Evolutionary conservation across 2,888 invertebrate species (phyloP).

Genomic region (Cheilosia vulpina): DNA sequence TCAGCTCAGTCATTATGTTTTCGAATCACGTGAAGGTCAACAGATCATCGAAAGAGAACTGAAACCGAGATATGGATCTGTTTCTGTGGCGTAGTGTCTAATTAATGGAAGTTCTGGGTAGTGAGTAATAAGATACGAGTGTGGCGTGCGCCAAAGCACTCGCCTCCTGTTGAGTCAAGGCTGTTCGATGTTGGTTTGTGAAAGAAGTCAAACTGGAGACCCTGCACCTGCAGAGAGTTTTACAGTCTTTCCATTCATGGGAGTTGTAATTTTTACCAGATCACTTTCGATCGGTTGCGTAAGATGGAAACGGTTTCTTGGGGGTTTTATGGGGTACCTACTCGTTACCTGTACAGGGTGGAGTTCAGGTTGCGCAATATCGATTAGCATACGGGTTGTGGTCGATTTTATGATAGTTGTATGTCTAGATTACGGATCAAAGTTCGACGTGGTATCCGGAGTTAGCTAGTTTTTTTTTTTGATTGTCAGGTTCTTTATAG

Average conservation of each 20-base stretch:
- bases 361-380: constrained; percentile 57
- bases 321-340: constrained; percentile 6
- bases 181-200: constrained; percentile 40
- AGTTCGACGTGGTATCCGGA: constrained; percentile 37
- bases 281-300: constrained; percentile 38
- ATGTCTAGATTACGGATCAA: constrained; percentile 32
- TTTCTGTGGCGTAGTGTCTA: constrained; percentile 35
- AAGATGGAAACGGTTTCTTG: constrained; percentile 41
- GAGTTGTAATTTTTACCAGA: constrained; percentile 19
- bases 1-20: constrained; percentile 22
- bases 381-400: constrained; percentile 52
- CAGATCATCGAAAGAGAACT: constrained; percentile 52
- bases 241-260: constrained; percentile 36
- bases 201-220: neutral
- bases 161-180: constrained; percentile 53
- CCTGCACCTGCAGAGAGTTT: constrained; percentile 53
- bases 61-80: constrained; percentile 29
- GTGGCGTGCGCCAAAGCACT: constrained; percentile 39
- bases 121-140: constrained; percentile 46
- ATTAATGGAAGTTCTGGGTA: constrained; percentile 29
- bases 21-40: constrained; percentile 39
- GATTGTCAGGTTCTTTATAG: constrained; percentile 1
- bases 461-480: constrained; percentile 1
- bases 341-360: constrained; percentile 22
- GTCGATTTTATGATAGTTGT: constrained; percentile 57